Evolutionary conservation across 2,888 invertebrate genomes (phyloP), one percentile per base, ranked within the genome.

Genomic region (Ferdinandea cuprea): DNA sequence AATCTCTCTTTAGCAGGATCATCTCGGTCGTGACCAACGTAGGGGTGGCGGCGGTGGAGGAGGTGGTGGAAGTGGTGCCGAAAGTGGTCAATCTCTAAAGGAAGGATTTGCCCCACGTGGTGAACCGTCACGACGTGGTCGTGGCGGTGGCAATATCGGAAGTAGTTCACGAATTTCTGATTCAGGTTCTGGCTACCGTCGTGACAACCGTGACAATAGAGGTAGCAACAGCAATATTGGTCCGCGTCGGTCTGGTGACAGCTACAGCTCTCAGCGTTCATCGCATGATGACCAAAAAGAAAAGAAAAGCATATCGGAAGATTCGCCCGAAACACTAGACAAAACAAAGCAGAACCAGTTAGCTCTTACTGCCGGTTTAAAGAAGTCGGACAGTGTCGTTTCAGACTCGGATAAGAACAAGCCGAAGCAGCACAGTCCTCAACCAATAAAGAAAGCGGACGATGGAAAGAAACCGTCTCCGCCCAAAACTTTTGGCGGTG

Each of bases 71-170:
- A 52, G 56, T 48, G 69, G 77, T 52, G 72, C 85, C 5, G 30
- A 89, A 87, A 87, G 88, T 42, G 85, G 81, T 9, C 85, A 87
- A 86, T 68, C 76, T 40, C 86, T 87, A 86, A 92, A 89, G 91
- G 95, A 95, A 87, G 95, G 95, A 54, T 97, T 97, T 91, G 95
- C 96, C 1, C 97, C 97, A 0, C 93, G 96, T 19, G 97, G 97
- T 0, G 97, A 97, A 89, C 97, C 97, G 0, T 97, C 97, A 0
- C 92, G 97, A 59, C 94, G 97, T 73, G 97, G 97, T 4, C 93
- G 97, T 79, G 96, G 95, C 13, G 93, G 93, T 1, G 89, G 92
- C 73, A 92, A 92, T 72, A 89, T 92, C 61, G 92, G 93, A 11
- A 87, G 92, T 76, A 92, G 85, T 15, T 73, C 86, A 32, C 74